Evolutionary conservation across 1,140 invertebrate species (phyloP), one percentile per base, ranked within the genome.

Genomic region (Scylla paramamosain): DNA sequence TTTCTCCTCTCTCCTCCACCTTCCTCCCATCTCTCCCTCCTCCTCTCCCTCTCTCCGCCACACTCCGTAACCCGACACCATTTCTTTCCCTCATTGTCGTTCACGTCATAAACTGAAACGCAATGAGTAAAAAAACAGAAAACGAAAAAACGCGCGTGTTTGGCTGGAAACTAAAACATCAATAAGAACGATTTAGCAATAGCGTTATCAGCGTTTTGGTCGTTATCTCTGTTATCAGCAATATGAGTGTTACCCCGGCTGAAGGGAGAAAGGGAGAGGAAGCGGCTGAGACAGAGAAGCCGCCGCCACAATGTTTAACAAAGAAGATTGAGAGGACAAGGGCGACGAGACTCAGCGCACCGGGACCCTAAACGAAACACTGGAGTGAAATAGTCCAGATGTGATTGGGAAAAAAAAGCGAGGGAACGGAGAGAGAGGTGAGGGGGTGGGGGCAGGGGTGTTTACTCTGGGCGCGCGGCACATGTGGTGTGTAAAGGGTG

Each of bases 401-500:
- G 93, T 46, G 89, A 91, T 31, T 91, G 89, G 88, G 39, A 77
- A 89, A 93, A 87, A 48, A 46, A 46, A 84, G 25, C 52, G 82
- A 86, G 32, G 84, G 59, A 12, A 32, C 45, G 31, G 84, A 32
- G 84, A 32, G 84, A n/a, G 31, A 29, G 59, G 90, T 39, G 52
- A 91, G 0, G 48, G 45, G 48, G 52, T 28, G 46, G 48, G 10
- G 52, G 52, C 12, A 59, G 12, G 29, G 25, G 52, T 88, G 32
- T 88, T 88, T 87, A 59, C 84, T 32, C 52, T 88, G 93, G 90
- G 20, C 32, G 52, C 28, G 86, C 94, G 83, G 91, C 89, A 84
- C 94, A 95, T 95, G 94, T 95, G 94, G 94, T 92, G 94, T 67
- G 83, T 77, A 95, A 95, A 95, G 91, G 94, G 94, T 95, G 52